Evolutionary conservation across 2,113 vertebrate genomes (phyloP).

Genomic region (Cyanoderma ruficeps): DNA sequence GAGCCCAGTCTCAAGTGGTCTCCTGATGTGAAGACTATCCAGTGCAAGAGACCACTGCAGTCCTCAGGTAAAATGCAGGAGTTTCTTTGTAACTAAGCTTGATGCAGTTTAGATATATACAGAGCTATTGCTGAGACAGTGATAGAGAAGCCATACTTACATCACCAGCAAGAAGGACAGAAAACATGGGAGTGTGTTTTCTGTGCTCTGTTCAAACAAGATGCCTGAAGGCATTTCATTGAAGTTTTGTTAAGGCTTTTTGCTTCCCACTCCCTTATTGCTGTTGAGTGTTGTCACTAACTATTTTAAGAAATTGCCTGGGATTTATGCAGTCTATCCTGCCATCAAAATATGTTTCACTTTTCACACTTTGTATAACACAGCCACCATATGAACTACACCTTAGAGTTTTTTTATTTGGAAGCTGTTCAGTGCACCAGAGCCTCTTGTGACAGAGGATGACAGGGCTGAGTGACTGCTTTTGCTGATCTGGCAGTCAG

Average conservation of each 20-base stretch:
- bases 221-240: neutral
- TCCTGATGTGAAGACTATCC: slow-evolving; percentile 69
- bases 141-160: neutral
- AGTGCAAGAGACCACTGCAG: slow-evolving; percentile 66
- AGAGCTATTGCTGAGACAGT: neutral
- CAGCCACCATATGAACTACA: neutral
- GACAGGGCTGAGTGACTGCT: neutral
- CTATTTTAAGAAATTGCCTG: neutral
- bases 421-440: neutral
- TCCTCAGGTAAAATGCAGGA: neutral
- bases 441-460: neutral
- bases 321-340: neutral
- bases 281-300: neutral
- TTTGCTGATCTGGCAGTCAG: neutral
- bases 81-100: neutral
- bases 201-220: neutral
- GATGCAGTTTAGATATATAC: neutral
- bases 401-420: neutral
- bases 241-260: neutral
- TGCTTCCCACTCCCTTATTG: neutral
- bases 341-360: neutral
- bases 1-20: slow-evolving; percentile 89
- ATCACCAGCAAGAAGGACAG: neutral
- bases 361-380: neutral
- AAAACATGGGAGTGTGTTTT: neutral